Evolutionary conservation across 2,888 invertebrate genomes (phyloP).

Genomic region (Drosophila eohydei): DNA sequence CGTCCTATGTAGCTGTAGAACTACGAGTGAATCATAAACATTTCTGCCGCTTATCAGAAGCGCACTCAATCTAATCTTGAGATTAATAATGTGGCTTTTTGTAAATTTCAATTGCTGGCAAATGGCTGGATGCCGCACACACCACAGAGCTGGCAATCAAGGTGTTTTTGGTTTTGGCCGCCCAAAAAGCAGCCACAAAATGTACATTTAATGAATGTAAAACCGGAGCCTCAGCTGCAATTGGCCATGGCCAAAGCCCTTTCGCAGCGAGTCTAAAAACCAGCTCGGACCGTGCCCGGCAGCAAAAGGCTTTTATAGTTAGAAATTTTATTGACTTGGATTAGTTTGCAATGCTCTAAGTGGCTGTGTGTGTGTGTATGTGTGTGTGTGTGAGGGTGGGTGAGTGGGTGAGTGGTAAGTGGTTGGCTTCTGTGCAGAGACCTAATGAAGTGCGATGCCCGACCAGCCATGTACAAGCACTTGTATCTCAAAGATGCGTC

Average conservation of each 20-base stretch:
- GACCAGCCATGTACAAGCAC: constrained; percentile 23
- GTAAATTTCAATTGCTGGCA: constrained; percentile 71
- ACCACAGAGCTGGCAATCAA: constrained; percentile 47
- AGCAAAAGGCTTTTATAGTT: constrained; percentile 62
- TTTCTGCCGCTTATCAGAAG: constrained; percentile 56
- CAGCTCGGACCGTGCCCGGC: constrained; percentile 7
- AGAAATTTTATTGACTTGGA: constrained; percentile 75
- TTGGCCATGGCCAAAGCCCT: constrained; percentile 56
- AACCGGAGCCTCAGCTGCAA: constrained; percentile 63
- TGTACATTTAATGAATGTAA: constrained; percentile 60
- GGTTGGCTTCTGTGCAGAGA: constrained; percentile 3
- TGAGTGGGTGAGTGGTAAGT: constrained; percentile 7
- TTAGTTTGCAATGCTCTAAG: constrained; percentile 45
- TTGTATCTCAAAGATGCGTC: constrained; percentile 46
- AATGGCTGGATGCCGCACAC: constrained; percentile 15
- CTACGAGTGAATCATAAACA: constrained; percentile 42
- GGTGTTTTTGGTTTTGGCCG: constrained; percentile 43
- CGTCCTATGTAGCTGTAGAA: constrained; percentile 35
- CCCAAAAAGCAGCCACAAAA: constrained; percentile 54
- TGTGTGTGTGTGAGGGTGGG: not conserved
- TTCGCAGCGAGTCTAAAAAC: constrained; percentile 14
- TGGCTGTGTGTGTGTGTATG: not conserved
- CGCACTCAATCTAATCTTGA: constrained; percentile 72
- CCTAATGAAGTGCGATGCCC: constrained; percentile 9
- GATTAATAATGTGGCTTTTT: constrained; percentile 77